These are phyloP conservation scores for Mastomys natalensis DNA, from an alignment of 2,113 vertebrate species.

Conservation along the genomic window DNA sequence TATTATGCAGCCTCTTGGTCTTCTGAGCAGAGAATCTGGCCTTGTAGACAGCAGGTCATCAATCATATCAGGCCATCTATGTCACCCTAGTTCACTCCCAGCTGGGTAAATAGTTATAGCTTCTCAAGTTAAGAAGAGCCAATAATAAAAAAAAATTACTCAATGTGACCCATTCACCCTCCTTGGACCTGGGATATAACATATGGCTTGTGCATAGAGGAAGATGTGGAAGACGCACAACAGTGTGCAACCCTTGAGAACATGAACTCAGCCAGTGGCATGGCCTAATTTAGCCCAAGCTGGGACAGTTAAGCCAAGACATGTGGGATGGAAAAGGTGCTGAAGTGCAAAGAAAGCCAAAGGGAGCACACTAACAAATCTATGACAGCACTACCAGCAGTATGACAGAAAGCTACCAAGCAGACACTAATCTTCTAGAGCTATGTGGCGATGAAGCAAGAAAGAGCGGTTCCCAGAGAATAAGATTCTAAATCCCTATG, in stretches of 20 bases:
- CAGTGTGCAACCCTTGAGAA: conserved; percentile 49
- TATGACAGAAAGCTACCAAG: not conserved
- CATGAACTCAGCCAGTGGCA: conserved; percentile 41
- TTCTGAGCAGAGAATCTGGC: not conserved
- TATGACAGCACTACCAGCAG: not conserved
- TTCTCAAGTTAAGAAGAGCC: conserved; percentile 18
- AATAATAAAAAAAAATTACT: conserved; percentile 33
- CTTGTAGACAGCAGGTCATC: not conserved
- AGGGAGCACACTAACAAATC: conserved; percentile 42
- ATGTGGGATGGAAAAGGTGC: conserved; percentile 64
- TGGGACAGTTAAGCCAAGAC: conserved; percentile 80
- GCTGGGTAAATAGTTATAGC: not conserved
- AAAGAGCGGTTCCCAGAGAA: not conserved
- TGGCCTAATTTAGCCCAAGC: conserved; percentile 73
- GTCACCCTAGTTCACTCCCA: not conserved
- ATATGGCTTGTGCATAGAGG: fast-evolving
- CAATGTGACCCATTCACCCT: not conserved
- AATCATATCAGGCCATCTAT: not conserved
- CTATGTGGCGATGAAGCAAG: not conserved
- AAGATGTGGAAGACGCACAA: not conserved
- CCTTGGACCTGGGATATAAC: not conserved
- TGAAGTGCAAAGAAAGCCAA: conserved; percentile 58
- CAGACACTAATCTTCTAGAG: not conserved
- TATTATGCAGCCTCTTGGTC: not conserved
- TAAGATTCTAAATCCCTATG: not conserved